These are phyloP conservation scores for Lordiphosa fenestrarum DNA, from an alignment of 2,888 invertebrate genomes.

Conservation along the genomic window DNA sequence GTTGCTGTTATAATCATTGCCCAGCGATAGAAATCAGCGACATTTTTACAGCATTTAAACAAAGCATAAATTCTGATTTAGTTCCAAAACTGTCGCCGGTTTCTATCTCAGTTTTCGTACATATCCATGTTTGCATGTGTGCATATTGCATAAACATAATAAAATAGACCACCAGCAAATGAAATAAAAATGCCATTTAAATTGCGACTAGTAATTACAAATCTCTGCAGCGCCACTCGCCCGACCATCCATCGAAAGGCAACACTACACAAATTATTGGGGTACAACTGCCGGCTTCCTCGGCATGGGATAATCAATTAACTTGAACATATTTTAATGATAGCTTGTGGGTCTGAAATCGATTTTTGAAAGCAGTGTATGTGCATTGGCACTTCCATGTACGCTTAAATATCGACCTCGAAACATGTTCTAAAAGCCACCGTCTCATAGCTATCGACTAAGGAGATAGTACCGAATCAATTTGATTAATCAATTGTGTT, in stretches of 20 bases:
- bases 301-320: constrained; percentile 14
- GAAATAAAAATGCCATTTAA: constrained; percentile 68
- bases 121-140: constrained; percentile 24
- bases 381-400: too few species aligned
- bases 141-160: constrained; percentile 49
- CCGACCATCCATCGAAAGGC: not conserved
- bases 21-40: constrained; percentile 72
- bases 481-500: too few species aligned
- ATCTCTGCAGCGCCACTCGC: not conserved
- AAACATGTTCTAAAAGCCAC: too few species aligned
- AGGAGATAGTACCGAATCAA: too few species aligned
- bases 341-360: constrained; percentile 5
- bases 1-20: constrained; percentile 68
- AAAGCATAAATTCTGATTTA: constrained; percentile 75
- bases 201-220: constrained; percentile 65
- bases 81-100: constrained; percentile 61
- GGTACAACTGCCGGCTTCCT: constrained; percentile 17
- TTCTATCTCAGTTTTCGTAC: constrained; percentile 22
- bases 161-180: constrained; percentile 50
- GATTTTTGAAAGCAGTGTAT: not conserved
- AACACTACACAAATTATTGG: constrained; percentile 41
- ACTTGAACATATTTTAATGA: constrained; percentile 12
- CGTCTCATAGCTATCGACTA: too few species aligned
- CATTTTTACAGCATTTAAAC: constrained; percentile 78
- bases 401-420: too few species aligned